Percentiles rank a stretch among this genome's conserved stretches.
phyloP scores from a whole-genome alignment of 1,140 invertebrate genomes.

The Holcopasites calliopsidis region DNA sequence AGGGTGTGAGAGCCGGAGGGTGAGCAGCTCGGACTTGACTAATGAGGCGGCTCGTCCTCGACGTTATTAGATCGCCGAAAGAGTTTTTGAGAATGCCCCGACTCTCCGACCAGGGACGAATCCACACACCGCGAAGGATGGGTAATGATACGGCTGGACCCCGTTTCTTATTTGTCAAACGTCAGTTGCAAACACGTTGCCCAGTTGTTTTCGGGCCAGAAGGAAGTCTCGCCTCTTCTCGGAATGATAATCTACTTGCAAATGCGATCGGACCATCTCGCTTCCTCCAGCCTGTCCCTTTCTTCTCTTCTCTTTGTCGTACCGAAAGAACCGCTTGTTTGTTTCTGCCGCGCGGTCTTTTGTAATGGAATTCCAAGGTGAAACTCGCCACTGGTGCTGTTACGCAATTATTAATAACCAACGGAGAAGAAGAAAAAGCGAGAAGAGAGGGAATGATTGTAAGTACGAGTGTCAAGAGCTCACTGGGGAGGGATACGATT shows the following conservation, averaged over 20 bases:
- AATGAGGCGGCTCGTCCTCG: constrained; percentile 79
- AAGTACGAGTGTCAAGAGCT: neutral
- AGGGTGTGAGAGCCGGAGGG: constrained; percentile 48
- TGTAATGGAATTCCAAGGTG: neutral
- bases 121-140: constrained; percentile 76
- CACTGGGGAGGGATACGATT: neutral
- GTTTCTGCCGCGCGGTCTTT: constrained; percentile 17
- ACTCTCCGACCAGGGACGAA: constrained; percentile 65
- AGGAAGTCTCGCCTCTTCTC: constrained; percentile 62
- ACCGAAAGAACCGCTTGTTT: neutral
- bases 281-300: neutral
- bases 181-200: constrained; percentile 73
- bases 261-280: constrained; percentile 59
- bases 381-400: constrained; percentile 3
- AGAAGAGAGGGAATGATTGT: neutral
- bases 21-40: constrained; percentile 74
- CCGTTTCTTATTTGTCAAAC: constrained; percentile 81
- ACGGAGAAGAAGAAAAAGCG: neutral
- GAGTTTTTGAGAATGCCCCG: constrained; percentile 77
- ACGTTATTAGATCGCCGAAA: constrained; percentile 80
- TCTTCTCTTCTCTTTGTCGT: neutral
- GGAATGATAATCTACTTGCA: constrained; percentile 69
- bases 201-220: constrained; percentile 64
- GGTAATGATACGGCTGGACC: constrained; percentile 79
- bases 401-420: constrained; percentile 58